Evolutionary conservation across 2,113 vertebrate genomes (phyloP), one percentile per base, ranked within the genome.

Genomic region (Anguilla japonica): DNA sequence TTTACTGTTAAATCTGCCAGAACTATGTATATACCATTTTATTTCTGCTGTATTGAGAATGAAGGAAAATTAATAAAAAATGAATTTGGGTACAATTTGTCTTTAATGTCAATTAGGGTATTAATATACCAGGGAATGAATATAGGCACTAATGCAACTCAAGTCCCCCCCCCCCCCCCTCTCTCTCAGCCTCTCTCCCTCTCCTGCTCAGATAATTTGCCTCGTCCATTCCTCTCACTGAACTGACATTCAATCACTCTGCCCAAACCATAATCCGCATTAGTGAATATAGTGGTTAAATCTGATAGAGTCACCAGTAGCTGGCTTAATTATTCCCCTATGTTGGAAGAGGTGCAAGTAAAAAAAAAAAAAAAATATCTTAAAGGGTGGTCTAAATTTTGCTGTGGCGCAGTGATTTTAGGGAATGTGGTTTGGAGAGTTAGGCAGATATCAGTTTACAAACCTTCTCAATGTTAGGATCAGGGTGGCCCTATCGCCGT

Each of bases 381-480:
- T 34, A 29, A 75, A n/a, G n/a, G 71, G 26, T 34, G n/a, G 26
- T 34, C 26, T 75, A 29, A 75, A 75, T n/a, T 34, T 34, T 75
- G 71, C 71, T 75, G 71, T 75, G 71, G n/a, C 26, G n/a, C 71
- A 75, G 71, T 29, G 71, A 34, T 75, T 34, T 29, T 34, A 34
- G 71, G 71, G 71, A 75, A 75, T 75, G 71, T 34, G 71, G 71
- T 75, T 75, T 34, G 71, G 71, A 34, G 71, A 75, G 71, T 34
- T n/a, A 26, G 26, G 26, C 26, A 26, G 9, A 34, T 75, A 75
- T 75, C 71, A 8, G 71, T 34, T 75, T 75, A 75, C 71, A n/a
- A 13, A 75, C n/a, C 71, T 75, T 75, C 9, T 75, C 26, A 13
- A 26, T 34, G 26, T n/a, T 34, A 34, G 26, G 71, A 26, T 75